Base-by-base conservation (phyloP, 2,797 vertebrate genomes). In the Eulemur mongoz region DNA sequence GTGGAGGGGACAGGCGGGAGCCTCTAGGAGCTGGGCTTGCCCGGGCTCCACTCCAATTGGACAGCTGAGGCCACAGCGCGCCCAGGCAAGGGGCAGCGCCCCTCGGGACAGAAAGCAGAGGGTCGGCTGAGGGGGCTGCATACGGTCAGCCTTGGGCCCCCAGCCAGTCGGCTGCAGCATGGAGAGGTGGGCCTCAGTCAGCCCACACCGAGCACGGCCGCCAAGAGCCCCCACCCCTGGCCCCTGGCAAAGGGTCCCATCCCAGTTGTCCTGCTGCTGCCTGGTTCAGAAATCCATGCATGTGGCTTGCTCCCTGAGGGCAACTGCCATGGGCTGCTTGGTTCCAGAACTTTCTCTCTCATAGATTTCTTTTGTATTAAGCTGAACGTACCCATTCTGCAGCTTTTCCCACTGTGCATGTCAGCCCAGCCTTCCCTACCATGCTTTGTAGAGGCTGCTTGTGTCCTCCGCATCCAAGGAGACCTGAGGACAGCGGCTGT, bases 321-420 rank as follows among this genome's bases (percentile, higher is more conserved):
- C 35, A 35, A 3, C 15, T 22, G 40, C 52, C 22, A 11, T 40
- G 12, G 12, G 57, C 32, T 2, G 0, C 32, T 38, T 50, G n/a
- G 43, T 30, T 84, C 20, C 22, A n/a, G 57, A 84, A 43, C 20
- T 13, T 75, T 27, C 57, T 30, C 52, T 32, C 45, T 52, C 4
- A 0, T 12, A 4, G 10, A 13, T 61, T 43, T 27, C 40, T 17
- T 22, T n/a, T 32, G 52, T 27, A 18, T 43, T 30, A 25, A 43
- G 22, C 67, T 30, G 30, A 35, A 1, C 4, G 0, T 0, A 0
- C 50, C 4, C 48, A 11, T 65, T 35, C 32, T 23, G 22, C 22
- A 3, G 43, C 32, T 23, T n/a, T 83, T 11, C 13, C 30, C 4
- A 0, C 27, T 22, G 9, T 20, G 15, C 10, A 0, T 17, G 5